These are phyloP conservation scores for Himalopsyche japonica DNA, from an alignment of 2,888 invertebrate species.

Conservation along the genomic window DNA sequence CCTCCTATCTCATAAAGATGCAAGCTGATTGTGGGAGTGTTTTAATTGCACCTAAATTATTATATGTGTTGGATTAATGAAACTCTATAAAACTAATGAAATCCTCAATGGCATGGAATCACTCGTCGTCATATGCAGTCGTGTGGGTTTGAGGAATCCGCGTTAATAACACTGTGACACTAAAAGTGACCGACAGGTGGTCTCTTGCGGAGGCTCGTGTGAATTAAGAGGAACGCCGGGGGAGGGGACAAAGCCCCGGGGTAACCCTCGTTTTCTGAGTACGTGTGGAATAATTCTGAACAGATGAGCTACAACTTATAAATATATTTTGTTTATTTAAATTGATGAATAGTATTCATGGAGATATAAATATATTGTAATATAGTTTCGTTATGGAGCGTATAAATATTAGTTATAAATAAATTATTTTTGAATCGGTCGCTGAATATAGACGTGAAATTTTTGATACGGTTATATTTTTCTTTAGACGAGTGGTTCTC, in stretches of 20 bases:
- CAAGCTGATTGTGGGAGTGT: background rate
- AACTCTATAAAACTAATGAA: background rate
- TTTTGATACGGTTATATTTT: too few relatives aligned
- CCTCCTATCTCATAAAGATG: background rate
- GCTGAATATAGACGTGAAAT: too few relatives aligned
- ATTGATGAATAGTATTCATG: too few relatives aligned
- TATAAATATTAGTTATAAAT: too few relatives aligned
- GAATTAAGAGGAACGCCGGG: background rate
- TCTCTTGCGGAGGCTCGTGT: background rate
- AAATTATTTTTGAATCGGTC: too few relatives aligned
- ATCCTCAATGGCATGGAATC: background rate
- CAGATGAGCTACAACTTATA: too few relatives aligned
- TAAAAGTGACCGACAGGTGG: slow-evolving; percentile 17
- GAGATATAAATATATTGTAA: too few relatives aligned
- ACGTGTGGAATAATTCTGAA: background rate
- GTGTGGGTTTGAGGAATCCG: slow-evolving; percentile 7
- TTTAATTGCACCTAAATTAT: too few relatives aligned
- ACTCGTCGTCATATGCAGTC: background rate
- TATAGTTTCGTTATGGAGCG: too few relatives aligned
- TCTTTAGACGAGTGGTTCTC: too few relatives aligned
- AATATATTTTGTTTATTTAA: too few relatives aligned
- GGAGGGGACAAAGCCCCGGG: background rate
- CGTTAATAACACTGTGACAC: slow-evolving; percentile 17
- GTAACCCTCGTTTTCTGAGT: background rate
- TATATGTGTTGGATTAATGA: background rate